Conservation (phyloP, 2,888 invertebrate genomes). For the Seira ritae region DNA sequence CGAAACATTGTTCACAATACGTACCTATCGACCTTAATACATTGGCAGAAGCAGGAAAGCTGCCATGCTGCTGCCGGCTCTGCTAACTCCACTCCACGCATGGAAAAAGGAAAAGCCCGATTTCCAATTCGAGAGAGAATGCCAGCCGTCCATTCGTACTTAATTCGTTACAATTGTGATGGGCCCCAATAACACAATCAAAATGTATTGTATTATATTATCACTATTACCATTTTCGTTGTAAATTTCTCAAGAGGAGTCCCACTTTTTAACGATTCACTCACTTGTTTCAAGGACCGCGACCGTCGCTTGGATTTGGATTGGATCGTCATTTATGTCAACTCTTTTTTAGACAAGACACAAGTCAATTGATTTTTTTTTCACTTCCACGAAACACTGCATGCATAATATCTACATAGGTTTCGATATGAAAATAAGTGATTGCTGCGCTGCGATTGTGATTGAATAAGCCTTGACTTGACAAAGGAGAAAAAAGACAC, state of each 20-base stretch:
- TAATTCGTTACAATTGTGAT: neutral
- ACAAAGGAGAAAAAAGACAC: conserved; percentile 3
- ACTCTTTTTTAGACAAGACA: neutral
- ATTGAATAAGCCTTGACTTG: conserved; percentile 6
- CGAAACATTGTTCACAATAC: neutral
- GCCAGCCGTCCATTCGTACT: neutral
- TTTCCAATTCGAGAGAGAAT: neutral
- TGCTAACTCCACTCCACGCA: neutral
- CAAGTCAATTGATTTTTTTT: conserved; percentile 11
- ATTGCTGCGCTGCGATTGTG: neutral
- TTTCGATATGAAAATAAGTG: neutral
- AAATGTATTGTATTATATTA: neutral
- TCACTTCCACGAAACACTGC: too few relatives aligned
- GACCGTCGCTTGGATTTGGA: too few relatives aligned
- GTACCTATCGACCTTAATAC: neutral
- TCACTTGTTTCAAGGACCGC: neutral
- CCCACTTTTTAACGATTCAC: too few relatives aligned
- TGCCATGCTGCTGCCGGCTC: neutral
- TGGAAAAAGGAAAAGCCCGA: neutral
- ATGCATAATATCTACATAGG: too few relatives aligned
- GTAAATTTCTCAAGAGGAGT: neutral
- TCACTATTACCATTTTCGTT: too few relatives aligned
- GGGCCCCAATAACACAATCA: neutral
- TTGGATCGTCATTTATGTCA: neutral
- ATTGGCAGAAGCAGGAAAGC: neutral